Base-by-base conservation (phyloP, 2,888 invertebrate genomes). In the Drosophila pegasa region DNA sequence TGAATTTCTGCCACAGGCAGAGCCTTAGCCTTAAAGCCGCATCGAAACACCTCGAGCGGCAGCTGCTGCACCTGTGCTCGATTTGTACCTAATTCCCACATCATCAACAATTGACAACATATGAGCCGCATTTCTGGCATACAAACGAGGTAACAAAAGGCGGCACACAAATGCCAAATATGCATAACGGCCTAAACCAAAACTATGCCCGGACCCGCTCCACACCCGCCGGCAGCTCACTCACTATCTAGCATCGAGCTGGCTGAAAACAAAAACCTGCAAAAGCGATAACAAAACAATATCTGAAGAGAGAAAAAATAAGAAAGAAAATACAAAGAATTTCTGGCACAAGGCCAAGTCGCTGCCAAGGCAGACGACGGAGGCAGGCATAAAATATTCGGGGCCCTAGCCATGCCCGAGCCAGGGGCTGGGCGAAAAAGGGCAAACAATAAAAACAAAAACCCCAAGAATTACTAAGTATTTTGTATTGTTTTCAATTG, bases 401-500 rank as follows among this genome's bases (percentile, higher is more conserved):
- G n/a, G 31, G 35, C 54, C 37, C 52, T 20, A 58, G 27, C 37
- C 38, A 35, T 16, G 9, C 2, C 40, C 22, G 40, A 20, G 37
- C 4, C n/a, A n/a, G 37, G 22, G 35, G 29, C n/a, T n/a, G 29
- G 47, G 38, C n/a, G n/a, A 18, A 37, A 54, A 47, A 37, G 38
- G 56, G 47, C 31, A 48, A 52, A 57, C 43, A 72, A 54, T 58
- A 73, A 74, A 71, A 78, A 76, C 66, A 80, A 78, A 74, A 81
- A 71, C 67, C 45, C 72, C 62, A 85, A 77, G 86, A 88, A 78
- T 81, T 88, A 75, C 75, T 86, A 84, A 88, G 88, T 88, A 88
- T 83, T 81, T 86, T 75, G 86, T 82, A 87, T 86, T 86, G 83
- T 80, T 86, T 80, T 79, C 89, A 86, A 89, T 89, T 88, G 88